These are phyloP conservation scores for Melanotus villosus DNA, from an alignment of 2,888 invertebrate species.

Conservation along the genomic window DNA sequence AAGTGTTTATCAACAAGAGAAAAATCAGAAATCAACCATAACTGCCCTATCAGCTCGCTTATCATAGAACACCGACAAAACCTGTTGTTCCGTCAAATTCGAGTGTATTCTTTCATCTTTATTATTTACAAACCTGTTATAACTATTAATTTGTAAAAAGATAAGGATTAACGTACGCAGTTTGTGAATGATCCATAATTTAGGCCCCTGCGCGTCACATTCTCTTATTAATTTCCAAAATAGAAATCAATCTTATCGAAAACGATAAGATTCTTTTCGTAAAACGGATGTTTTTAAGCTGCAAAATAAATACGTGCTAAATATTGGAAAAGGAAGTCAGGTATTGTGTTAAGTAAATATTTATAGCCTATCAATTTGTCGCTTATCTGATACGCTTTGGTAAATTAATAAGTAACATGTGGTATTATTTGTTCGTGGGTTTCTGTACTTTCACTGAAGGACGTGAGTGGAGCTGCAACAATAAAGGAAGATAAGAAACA, in stretches of 20 bases:
- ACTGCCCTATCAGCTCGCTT: too few relatives aligned
- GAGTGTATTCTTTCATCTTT: background rate
- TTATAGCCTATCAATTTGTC: background rate
- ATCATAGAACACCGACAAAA: too few relatives aligned
- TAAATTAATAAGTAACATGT: background rate
- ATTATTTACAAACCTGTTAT: background rate
- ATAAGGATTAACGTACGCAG: background rate
- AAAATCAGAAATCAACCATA: too few relatives aligned
- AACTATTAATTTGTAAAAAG: background rate
- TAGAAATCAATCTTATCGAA: background rate
- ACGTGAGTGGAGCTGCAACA: too few relatives aligned
- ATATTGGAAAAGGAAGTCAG: background rate
- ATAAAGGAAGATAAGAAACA: too few relatives aligned
- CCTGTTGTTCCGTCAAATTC: too few relatives aligned
- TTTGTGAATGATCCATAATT: too few relatives aligned
- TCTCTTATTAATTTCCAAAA: background rate
- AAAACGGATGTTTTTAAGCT: background rate
- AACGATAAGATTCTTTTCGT: background rate
- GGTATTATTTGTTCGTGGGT: background rate
- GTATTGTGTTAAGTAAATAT: background rate
- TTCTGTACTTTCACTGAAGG: too few relatives aligned
- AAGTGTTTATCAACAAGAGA: too few relatives aligned
- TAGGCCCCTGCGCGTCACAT: background rate
- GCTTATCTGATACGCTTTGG: background rate
- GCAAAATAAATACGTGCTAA: background rate